A percentile compares a stretch with the other conserved stretches of the same genome.
Conservation (phyloP, 2,888 invertebrate genomes). For the Macrophya alboannulata region DNA sequence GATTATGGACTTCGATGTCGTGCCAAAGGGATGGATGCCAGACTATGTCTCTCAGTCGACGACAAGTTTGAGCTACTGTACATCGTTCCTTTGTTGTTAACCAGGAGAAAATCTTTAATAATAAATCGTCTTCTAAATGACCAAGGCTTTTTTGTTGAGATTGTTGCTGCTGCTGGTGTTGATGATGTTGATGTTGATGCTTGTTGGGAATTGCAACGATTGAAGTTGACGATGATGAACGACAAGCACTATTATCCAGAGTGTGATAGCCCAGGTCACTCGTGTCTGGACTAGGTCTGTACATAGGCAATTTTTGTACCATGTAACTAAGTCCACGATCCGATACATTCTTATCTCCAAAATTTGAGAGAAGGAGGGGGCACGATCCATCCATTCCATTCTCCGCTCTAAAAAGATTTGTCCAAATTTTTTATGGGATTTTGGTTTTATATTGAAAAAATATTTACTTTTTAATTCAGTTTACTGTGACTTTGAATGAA, state of each 20-base stretch:
- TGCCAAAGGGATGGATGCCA: slow-evolving; percentile 90
- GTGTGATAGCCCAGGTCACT: slow-evolving; percentile 77
- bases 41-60: slow-evolving; percentile 88
- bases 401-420: slow-evolving; percentile 68
- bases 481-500: not conserved
- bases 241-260: slow-evolving; percentile 74
- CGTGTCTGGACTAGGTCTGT: slow-evolving; percentile 72
- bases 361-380: slow-evolving; percentile 73
- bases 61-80: slow-evolving; percentile 88
- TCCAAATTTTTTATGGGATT: not conserved
- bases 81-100: slow-evolving; percentile 88
- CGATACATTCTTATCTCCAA: slow-evolving; percentile 70
- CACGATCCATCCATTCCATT: slow-evolving; percentile 78
- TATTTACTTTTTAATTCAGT: too few relatives aligned
- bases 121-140: slow-evolving; percentile 83
- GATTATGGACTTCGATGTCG: slow-evolving; percentile 73
- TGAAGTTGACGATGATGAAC: slow-evolving; percentile 69
- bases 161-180: slow-evolving; percentile 50
- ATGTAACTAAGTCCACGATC: slow-evolving; percentile 69
- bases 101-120: slow-evolving; percentile 87
- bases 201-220: slow-evolving; percentile 64
- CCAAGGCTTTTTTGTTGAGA: slow-evolving; percentile 67
- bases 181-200: slow-evolving; percentile 51
- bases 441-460: not conserved
- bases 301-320: slow-evolving; percentile 70